These are phyloP conservation scores for Saturnia japonica DNA, from an alignment of 2,888 invertebrate genomes.

Conservation along the genomic window DNA sequence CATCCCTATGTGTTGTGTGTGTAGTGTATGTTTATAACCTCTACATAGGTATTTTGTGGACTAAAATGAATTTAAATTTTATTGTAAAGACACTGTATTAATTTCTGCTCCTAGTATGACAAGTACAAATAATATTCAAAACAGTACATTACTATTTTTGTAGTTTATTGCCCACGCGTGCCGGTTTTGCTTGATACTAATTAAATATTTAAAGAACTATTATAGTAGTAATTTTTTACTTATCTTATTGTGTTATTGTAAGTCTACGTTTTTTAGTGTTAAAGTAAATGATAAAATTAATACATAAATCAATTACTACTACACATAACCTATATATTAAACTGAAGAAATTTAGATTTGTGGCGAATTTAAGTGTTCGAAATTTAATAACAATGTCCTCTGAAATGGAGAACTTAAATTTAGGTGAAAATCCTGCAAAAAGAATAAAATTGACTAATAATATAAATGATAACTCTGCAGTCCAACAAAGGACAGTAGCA, in stretches of 20 bases:
- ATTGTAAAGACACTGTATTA: background rate
- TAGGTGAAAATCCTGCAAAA: slow-evolving; percentile 54
- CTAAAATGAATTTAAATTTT: background rate
- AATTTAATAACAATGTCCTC: slow-evolving; percentile 48
- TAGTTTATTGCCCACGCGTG: background rate
- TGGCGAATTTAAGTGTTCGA: slow-evolving; percentile 15
- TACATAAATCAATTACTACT: slow-evolving; percentile 31
- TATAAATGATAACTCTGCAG: slow-evolving; percentile 22
- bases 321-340: background rate
- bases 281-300: slow-evolving; percentile 25
- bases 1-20: too few relatives aligned
- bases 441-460: slow-evolving; percentile 53
- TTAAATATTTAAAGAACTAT: background rate
- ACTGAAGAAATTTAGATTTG: slow-evolving; percentile 17
- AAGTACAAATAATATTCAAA: background rate
- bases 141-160: background rate
- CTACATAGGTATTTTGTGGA: background rate
- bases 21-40: background rate
- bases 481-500: slow-evolving; percentile 63
- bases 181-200: background rate
- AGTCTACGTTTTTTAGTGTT: background rate
- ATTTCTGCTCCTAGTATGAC: background rate
- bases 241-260: background rate
- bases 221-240: background rate
- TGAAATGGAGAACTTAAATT: slow-evolving; percentile 41